Base-by-base conservation (phyloP, 2,113 vertebrate genomes). In the Anser brachyrhynchus region DNA sequence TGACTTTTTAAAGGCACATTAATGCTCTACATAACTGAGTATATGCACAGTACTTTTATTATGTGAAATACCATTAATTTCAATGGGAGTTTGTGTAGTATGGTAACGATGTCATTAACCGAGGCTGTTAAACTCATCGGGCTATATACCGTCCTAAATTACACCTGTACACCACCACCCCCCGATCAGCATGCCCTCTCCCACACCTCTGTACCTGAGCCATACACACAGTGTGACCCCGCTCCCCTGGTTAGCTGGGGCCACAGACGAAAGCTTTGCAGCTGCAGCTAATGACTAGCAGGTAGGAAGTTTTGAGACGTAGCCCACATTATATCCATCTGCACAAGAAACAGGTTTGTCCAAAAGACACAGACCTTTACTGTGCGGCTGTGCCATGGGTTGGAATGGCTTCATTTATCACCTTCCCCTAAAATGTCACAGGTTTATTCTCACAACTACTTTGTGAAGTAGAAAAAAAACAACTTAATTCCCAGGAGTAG, bases 61-160 rank as follows among this genome's bases (percentile, higher is more conserved):
- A 95, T 75, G 90, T 96, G 94, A 95, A 96, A 92, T 96, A 72
- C 83, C 76, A 95, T 97, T 97, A 93, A 96, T 96, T 96, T 97
- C 93, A 92, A 59, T 84, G 90, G 79, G 85, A 95, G 90, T 93
- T 94, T 96, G 85, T 95, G 92, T 84, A 88, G 79, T 94, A 94
- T 67, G 76, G 90, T 95, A 97, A 95, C 21, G 39, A 94, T 81
- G 88, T 72, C 90, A 84, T 97, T 96, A 96, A 95, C 79, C 73
- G 84, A 83, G 59, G 57, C 76, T 94, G 88, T 96, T 95, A 96
- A 95, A 96, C 83, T 94, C 93, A 44, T 77, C 43, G 88, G 79
- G 83, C 39, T 87, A 52, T 92, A 86, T 86, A 95, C 71, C 79
- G 39, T 84, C 90, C 92, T 58, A 83, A 93, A 93, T 95, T 96